Evolutionary conservation across 2,888 invertebrate genomes (phyloP).

Genomic region (Zhuqinia jingwanae): DNA sequence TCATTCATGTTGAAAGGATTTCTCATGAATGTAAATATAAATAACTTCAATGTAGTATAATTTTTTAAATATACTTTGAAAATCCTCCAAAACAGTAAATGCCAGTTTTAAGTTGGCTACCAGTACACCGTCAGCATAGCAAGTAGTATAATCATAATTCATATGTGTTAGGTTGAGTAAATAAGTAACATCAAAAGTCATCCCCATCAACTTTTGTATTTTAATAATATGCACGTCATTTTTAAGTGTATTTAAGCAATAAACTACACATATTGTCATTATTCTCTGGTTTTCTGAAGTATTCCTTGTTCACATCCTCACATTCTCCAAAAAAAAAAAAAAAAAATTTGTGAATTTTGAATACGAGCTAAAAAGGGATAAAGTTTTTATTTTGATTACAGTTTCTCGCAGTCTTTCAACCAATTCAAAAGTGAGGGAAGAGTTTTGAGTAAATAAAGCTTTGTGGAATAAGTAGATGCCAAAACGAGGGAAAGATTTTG

Average conservation of each 20-base stretch:
- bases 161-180: too few species aligned
- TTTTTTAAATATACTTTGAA: too few species aligned
- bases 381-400: conserved; percentile 32
- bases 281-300: too few species aligned
- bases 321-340: too few species aligned
- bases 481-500: not conserved
- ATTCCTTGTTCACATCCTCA: not conserved
- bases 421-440: not conserved
- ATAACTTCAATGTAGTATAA: too few species aligned
- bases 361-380: not conserved
- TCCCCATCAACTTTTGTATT: not conserved
- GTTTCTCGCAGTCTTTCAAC: not conserved
- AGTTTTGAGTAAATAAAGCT: not conserved
- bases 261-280: conserved; percentile 9
- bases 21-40: too few species aligned
- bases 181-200: conserved; percentile 33
- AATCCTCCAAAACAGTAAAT: not conserved
- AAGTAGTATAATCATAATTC: too few species aligned
- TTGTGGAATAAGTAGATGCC: not conserved
- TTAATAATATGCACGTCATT: not conserved
- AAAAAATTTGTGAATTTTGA: too few species aligned
- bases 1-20: too few species aligned
- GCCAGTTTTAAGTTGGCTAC: not conserved
- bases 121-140: too few species aligned
- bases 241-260: not conserved